phyloP scores from a whole-genome alignment of 2,113 vertebrate genomes.

The Stercorarius parasiticus region DNA sequence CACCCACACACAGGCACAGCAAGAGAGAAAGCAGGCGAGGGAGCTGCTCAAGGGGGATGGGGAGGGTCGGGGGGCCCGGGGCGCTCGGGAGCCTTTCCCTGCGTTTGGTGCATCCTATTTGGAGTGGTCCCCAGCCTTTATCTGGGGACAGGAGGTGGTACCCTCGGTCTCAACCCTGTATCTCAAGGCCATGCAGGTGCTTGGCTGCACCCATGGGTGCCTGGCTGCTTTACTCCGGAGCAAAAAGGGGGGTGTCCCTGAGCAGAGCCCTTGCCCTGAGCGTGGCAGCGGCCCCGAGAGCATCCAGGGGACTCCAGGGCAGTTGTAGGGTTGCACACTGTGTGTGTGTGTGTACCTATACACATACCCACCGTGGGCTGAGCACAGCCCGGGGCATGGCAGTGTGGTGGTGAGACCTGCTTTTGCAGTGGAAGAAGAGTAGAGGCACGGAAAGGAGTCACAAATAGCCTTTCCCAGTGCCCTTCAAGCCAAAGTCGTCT shows the following conservation, averaged over 20 bases:
- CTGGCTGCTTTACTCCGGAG: not conserved
- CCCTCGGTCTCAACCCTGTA: not conserved
- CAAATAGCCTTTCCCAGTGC: not conserved
- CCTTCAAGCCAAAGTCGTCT: not conserved
- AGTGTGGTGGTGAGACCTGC: not conserved
- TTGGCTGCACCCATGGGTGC: not conserved
- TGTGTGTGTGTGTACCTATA: too few species aligned
- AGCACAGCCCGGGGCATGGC: not conserved
- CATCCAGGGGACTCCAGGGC: not conserved
- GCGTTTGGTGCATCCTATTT: not conserved
- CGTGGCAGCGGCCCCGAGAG: not conserved
- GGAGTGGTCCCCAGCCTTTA: not conserved
- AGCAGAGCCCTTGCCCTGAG: not conserved
- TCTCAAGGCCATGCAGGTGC: not conserved
- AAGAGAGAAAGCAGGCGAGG: conserved; percentile 30
- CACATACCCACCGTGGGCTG: fast-evolving
- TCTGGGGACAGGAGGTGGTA: not conserved
- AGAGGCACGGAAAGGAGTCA: not conserved
- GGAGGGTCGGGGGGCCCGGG: not conserved
- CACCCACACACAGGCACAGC: conserved; percentile 74
- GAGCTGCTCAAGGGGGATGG: conserved; percentile 15
- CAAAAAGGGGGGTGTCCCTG: not conserved
- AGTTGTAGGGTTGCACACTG: not conserved
- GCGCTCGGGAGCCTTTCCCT: not conserved
- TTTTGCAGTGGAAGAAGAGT: not conserved